Base-by-base conservation (phyloP, 2,888 invertebrate genomes). In the Dolichopus griseipennis region DNA sequence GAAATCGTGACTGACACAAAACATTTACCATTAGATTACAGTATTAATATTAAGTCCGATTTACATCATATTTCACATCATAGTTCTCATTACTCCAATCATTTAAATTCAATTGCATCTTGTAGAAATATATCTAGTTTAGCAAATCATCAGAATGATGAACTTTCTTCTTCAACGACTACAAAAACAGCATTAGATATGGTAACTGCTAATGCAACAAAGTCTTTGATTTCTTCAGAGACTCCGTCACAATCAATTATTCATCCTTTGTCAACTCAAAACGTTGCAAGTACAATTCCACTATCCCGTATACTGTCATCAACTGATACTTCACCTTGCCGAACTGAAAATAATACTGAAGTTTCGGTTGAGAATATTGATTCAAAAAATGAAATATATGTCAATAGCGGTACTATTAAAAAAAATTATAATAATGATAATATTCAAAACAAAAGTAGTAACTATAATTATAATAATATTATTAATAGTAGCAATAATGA, bases 11-110 rank as follows among this genome's bases (percentile, higher is more conserved):
- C 64, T 9, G 71, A 69, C 67, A 69, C 68, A 64, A 71, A 71
- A 65, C 70, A 69, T 27, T 68, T 71, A 65, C 71, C 71, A 37
- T 65, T 71, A 37, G 71, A 71, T 66, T 71, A 70, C 65, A 71
- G 71, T 66, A 68, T 70, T 34, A 69, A 66, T 65, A 68, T 71
- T 12, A 71, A 71, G 67, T 68, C 62, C 65, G 68, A 68, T 37
- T 68, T 69, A n/a, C 61, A 66, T 34, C 64, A 68, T n/a, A 43
- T 22, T 22, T n/a, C n/a, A 6, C 66, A 68, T 62, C 67, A 67
- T 21, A 52, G 6, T n/a, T 6, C 15, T 52, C 52, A 52, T 2
- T 52, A 7, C 2, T 6, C 18, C 5, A 52, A 18, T 52, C 52
- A 52, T n/a, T 52, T 52, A 52, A 15, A 52, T 52, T 18, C 52